Conservation (phyloP, 2,888 invertebrate genomes). For the Drosophila cyrtoloma region DNA sequence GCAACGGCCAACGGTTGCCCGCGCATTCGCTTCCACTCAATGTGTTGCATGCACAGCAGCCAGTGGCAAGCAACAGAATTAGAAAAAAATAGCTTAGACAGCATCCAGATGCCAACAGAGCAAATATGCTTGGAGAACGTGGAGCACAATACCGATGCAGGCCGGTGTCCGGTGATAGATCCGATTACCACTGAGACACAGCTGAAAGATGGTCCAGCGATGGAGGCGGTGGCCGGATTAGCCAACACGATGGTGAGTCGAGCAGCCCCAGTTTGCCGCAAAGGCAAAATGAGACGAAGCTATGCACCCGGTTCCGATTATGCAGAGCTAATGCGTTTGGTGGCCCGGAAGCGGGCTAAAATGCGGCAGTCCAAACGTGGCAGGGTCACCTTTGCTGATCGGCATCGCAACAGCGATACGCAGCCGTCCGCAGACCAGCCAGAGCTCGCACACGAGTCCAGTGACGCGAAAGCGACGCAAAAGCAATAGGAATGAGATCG, state of each 20-base stretch:
- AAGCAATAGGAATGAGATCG: not conserved
- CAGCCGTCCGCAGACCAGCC: not conserved
- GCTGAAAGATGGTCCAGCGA: not conserved
- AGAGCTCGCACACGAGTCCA: conserved; percentile 2
- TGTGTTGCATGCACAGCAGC: not conserved
- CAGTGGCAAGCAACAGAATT: not conserved
- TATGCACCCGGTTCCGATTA: conserved; percentile 37
- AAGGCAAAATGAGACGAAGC: not conserved
- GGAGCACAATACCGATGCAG: not conserved
- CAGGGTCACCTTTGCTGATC: conserved; percentile 13
- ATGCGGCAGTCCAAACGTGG: not conserved
- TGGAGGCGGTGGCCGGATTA: not conserved
- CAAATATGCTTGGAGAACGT: not conserved
- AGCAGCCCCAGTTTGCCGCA: not conserved
- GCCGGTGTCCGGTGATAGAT: not conserved
- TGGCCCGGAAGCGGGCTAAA: conserved; percentile 38
- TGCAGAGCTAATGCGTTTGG: conserved; percentile 50
- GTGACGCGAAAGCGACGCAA: not conserved
- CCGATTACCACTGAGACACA: not conserved
- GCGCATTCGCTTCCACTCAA: not conserved
- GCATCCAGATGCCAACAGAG: not conserved
- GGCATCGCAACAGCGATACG: not conserved
- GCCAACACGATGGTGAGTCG: not conserved
- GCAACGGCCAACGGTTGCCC: conserved; percentile 6
- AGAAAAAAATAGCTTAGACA: not conserved